These are phyloP conservation scores for Python bivittatus DNA, from an alignment of 2,113 vertebrate species.

Conservation along the genomic window DNA sequence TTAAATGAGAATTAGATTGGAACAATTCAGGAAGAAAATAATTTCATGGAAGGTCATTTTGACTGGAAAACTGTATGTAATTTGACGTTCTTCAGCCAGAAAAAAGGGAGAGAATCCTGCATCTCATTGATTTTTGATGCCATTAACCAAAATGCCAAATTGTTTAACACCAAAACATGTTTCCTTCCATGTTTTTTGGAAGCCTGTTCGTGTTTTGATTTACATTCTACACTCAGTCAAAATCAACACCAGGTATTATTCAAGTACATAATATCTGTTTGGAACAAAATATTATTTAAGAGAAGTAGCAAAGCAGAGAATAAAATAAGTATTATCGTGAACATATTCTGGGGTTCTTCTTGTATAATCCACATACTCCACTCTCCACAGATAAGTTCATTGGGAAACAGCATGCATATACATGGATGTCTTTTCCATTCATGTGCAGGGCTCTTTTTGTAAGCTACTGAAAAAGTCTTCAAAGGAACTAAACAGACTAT, in stretches of 20 bases:
- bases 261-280: slow-evolving; percentile 4
- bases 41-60: not conserved
- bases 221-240: not conserved
- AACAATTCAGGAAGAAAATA: not conserved
- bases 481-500: not conserved
- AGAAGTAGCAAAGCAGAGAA: slow-evolving; percentile 3
- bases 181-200: not conserved
- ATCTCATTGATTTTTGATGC: not conserved
- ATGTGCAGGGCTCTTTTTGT: not conserved
- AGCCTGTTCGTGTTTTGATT: no score
- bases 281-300: slow-evolving; percentile 27
- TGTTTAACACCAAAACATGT: not conserved
- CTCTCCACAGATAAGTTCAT: not conserved
- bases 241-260: slow-evolving; percentile 29
- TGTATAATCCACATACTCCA: not conserved
- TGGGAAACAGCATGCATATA: not conserved
- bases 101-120: not conserved
- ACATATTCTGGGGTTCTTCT: no score
- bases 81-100: not conserved
- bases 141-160: not conserved
- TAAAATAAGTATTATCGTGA: not conserved
- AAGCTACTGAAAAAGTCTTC: not conserved
- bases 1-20: not conserved
- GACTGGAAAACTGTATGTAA: not conserved
- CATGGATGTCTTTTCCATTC: not conserved